Evolutionary conservation across 2,113 vertebrate species (phyloP), one percentile per base, ranked within the genome.

Genomic region (Megaceryle maxima): DNA sequence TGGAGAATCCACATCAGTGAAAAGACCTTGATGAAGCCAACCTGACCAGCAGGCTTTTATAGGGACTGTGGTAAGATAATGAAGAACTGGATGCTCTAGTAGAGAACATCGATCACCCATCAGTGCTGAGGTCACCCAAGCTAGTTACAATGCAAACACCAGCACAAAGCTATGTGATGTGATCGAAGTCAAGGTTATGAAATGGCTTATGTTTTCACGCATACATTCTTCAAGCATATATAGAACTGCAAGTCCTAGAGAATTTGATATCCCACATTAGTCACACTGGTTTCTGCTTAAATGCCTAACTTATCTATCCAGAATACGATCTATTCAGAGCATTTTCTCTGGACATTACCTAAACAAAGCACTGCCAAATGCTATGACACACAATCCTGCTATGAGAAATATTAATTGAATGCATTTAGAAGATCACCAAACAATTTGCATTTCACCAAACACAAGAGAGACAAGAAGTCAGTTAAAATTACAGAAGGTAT

Each of bases 201-300:
- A 95, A 81, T 60, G 39, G 46, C 39, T 94, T 57, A 18, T 89
- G 74, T 63, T 83, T 82, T 92, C 75, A 80, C 4, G 12, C 64
- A 75, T 60, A 79, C n/a, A 74, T 78, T 95, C 93, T 83, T 87
- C 70, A 74, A 82, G 82, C 77, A 75, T 19, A 92, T 67, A 84
- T 22, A 92, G 66, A 92, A 94, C 68, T 85, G 83, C 73, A 95
- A 88, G 59, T 87, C 93, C 46, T 93, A 68, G 96, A 88, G 83
- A 96, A 97, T 94, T 66, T 90, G 91, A 96, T 91, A 96, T 68
- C 69, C 68, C 84, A 86, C 81, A 90, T 96, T 91, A 98, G 96
- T 96, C 91, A 97, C 90, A 51, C 79, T 90, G 70, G 50, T 90
- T 95, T 97, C 83, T 79, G 88, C 69, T 94, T 74, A 94, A 92